Conservation (phyloP, 2,797 vertebrate species). For the Synanceia verrucosa region DNA sequence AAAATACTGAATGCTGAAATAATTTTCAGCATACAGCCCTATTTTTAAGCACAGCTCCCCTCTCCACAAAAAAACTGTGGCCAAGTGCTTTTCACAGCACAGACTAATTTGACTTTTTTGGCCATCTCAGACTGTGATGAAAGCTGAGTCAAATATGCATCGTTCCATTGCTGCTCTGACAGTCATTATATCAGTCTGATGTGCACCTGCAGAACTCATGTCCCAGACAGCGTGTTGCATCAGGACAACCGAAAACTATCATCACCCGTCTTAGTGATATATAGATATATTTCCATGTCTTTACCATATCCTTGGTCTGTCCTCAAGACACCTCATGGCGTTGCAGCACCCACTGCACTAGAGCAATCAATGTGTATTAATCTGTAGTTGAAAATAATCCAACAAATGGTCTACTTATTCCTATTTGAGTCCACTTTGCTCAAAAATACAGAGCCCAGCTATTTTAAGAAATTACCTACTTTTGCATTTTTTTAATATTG, state of each 20-base stretch:
- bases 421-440: not conserved
- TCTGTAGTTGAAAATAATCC: not conserved
- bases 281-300: not conserved
- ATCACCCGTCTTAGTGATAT: not conserved
- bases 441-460: not conserved
- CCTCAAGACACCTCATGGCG: not conserved
- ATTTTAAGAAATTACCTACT: not conserved
- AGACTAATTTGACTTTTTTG: not conserved
- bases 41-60: too few relatives aligned
- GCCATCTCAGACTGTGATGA: not conserved
- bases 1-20: too few relatives aligned
- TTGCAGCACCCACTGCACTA: not conserved
- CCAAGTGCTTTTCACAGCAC: not conserved
- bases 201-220: not conserved
- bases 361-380: not conserved
- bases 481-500: not conserved
- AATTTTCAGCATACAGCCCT: too few relatives aligned
- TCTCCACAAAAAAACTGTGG: not conserved
- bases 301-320: not conserved
- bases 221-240: not conserved
- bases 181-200: not conserved
- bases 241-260: not conserved
- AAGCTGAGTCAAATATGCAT: not conserved
- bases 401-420: not conserved
- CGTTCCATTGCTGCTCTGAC: not conserved